A percentile compares a stretch with the other conserved stretches of the same genome.
Evolutionary conservation across 2,888 invertebrate species (phyloP).

Genomic region (Marronus borbonicus): DNA sequence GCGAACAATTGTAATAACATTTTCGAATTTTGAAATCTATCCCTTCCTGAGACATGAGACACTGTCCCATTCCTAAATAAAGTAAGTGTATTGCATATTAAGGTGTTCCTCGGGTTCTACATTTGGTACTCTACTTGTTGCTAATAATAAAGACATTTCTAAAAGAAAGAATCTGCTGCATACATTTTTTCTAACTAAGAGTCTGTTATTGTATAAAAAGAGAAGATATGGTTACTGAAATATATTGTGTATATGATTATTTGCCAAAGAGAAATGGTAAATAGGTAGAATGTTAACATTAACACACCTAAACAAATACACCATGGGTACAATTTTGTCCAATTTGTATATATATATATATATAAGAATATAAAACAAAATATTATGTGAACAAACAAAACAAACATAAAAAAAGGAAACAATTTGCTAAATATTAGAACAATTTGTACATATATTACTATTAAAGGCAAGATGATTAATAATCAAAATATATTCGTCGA

Average conservation of each 20-base stretch:
- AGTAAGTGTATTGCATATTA: no score
- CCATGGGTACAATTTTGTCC: slow-evolving; percentile 58
- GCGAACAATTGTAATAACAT: no score
- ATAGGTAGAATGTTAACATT: slow-evolving; percentile 23
- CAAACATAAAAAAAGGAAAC: slow-evolving; percentile 59
- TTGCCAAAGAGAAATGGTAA: slow-evolving; percentile 57
- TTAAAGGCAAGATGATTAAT: not conserved
- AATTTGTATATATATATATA: slow-evolving; percentile 50
- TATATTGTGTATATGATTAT: slow-evolving; percentile 34
- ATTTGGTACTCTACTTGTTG: no score
- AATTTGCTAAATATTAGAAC: slow-evolving; percentile 19
- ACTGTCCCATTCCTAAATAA: no score
- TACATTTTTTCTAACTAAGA: slow-evolving; percentile 2
- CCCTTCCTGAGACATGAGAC: no score
- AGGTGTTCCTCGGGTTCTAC: no score
- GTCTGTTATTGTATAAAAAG: slow-evolving; percentile 16
- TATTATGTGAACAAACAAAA: slow-evolving; percentile 63
- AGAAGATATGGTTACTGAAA: slow-evolving; percentile 15
- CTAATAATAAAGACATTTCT: no score
- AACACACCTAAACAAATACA: slow-evolving; percentile 48
- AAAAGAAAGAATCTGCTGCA: not conserved
- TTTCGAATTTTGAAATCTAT: no score
- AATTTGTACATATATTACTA: slow-evolving; percentile 12
- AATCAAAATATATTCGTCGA: slow-evolving; percentile 52
- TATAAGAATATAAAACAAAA: slow-evolving; percentile 55